Evolutionary conservation across 2,888 invertebrate species (phyloP).

Genomic region (Tetragonula carbonaria): DNA sequence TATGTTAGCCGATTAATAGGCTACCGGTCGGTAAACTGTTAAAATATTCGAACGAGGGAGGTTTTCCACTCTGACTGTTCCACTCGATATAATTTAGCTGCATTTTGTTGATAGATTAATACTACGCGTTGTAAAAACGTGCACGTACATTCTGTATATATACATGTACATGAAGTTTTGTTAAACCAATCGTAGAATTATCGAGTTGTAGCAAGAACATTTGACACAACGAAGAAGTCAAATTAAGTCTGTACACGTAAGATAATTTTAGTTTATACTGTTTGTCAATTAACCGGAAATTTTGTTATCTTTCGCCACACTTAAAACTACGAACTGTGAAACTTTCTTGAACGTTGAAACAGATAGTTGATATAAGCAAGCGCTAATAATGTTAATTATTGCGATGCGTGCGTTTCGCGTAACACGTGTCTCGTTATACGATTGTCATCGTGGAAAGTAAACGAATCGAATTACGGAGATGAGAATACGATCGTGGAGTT

Average conservation of each 20-base stretch:
- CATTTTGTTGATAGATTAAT: background rate
- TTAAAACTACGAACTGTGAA: background rate
- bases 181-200: slow-evolving; percentile 6
- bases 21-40: too few species aligned
- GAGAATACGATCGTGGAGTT: background rate
- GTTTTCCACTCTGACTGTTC: too few species aligned
- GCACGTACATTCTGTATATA: background rate
- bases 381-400: background rate
- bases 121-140: too few species aligned
- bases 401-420: background rate
- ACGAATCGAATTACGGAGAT: background rate
- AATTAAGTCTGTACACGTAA: background rate
- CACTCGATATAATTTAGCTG: background rate
- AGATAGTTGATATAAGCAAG: background rate
- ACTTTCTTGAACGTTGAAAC: background rate
- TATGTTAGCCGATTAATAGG: too few species aligned
- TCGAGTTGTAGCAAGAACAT: background rate
- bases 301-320: background rate
- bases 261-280: background rate
- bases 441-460: background rate
- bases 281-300: background rate
- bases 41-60: too few species aligned
- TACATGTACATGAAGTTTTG: background rate
- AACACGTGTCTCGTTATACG: background rate
- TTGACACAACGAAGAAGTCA: background rate